Conservation (phyloP, 2,797 vertebrate genomes). For the Notamacropus eugenii region DNA sequence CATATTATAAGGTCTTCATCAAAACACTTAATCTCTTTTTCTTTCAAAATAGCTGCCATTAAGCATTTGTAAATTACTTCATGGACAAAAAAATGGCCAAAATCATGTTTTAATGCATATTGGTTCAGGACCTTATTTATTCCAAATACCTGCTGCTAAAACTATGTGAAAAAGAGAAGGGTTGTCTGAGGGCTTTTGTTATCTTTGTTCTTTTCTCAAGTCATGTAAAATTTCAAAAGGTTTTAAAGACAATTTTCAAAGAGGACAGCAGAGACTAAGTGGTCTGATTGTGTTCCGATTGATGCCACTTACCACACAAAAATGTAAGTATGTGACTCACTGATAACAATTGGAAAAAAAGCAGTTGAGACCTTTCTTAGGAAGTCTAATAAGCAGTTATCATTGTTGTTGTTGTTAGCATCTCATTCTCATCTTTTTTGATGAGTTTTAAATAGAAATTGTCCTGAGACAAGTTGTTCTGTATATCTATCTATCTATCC, state of each 20-base stretch:
- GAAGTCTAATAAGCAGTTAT: conserved; percentile 3
- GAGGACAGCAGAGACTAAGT: not conserved
- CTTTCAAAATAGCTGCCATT: conserved; percentile 64
- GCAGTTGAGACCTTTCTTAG: not conserved
- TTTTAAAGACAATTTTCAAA: conserved; percentile 23
- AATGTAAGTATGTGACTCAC: not conserved
- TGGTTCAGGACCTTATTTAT: conserved; percentile 59
- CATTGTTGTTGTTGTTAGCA: not conserved
- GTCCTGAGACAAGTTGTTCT: not conserved
- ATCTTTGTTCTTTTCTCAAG: conserved; percentile 20
- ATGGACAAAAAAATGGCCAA: conserved; percentile 61
- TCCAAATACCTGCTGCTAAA: conserved; percentile 48
- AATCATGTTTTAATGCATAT: conserved; percentile 71
- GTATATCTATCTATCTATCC: not conserved
- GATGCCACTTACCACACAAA: not conserved
- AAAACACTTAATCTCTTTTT: conserved; percentile 69
- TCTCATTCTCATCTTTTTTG: not conserved
- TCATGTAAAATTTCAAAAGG: conserved; percentile 51
- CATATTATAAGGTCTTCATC: conserved; percentile 8
- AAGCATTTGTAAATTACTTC: conserved; percentile 63
- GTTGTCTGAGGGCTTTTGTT: not conserved
- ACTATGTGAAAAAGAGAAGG: conserved; percentile 35
- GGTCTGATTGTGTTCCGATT: not conserved
- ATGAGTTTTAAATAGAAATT: not conserved
- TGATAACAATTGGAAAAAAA: not conserved